A percentile compares a stretch with the other conserved stretches of the same genome.
Evolutionary conservation across 1,140 invertebrate species (phyloP).

Genomic region (Protaetia brevitarsis): DNA sequence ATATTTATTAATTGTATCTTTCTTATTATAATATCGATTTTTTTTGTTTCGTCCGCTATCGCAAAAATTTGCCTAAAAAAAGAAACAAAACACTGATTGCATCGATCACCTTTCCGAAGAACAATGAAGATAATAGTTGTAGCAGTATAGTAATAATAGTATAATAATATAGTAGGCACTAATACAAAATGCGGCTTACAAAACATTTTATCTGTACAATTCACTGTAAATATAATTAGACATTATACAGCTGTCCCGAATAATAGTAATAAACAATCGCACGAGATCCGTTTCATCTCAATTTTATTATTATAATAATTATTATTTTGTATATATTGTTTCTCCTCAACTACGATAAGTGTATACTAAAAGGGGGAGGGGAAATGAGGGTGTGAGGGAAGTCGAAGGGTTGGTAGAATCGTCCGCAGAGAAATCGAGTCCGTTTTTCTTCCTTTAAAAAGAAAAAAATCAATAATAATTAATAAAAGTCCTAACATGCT

Average conservation of each 20-base stretch:
- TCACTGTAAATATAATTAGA: constrained; percentile 39
- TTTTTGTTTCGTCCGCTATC: constrained; percentile 9
- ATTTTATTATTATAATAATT: too few species aligned
- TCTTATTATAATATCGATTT: constrained; percentile 20
- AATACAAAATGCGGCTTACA: constrained; percentile 30
- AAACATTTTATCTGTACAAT: constrained; percentile 40
- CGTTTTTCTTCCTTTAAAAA: neutral
- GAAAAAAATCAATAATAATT: neutral
- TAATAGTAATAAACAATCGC: constrained; percentile 7
- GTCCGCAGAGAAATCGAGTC: constrained; percentile 1
- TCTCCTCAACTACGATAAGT: constrained; percentile 13
- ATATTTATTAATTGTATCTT: too few species aligned
- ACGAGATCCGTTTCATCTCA: constrained; percentile 28
- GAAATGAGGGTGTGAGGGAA: neutral
- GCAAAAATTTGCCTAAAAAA: neutral
- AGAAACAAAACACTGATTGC: neutral
- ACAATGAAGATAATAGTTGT: constrained; percentile 24
- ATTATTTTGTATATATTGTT: too few species aligned
- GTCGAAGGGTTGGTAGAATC: neutral
- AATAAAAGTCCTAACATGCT: too few species aligned
- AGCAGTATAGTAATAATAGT: neutral
- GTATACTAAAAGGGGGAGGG: neutral
- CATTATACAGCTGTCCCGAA: constrained; percentile 44
- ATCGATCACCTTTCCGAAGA: constrained; percentile 17
- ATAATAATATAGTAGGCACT: constrained; percentile 21